Evolutionary conservation across 2,888 invertebrate species (phyloP), one percentile per base, ranked within the genome.

Genomic region (Leptopilina myrica): DNA sequence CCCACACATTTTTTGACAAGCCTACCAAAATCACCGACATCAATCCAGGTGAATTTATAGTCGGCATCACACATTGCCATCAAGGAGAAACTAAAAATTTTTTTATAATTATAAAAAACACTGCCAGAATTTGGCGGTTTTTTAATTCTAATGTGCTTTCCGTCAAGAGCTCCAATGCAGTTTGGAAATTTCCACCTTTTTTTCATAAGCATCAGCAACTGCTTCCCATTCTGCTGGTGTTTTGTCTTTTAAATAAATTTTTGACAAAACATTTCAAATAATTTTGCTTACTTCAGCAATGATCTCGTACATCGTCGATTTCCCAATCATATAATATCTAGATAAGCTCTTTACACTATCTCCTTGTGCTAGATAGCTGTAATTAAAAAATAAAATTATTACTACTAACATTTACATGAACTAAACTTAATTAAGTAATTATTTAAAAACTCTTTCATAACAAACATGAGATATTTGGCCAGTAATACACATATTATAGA

Each of bases 91-190:
- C 83, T 83, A 66, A 76, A 83, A 75, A 76, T 79, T 20, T 78
- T n/a, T 79, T 76, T 85, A 65, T 85, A 85, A 80, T 85, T 85
- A 77, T 80, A 81, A 73, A 78, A 85, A 14, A 59, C 26, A 65
- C 82, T 78, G 7, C 83, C 84, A 64, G 80, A 78, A 40, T 82
- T 78, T 66, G 81, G 82, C n/a, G 86, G 86, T 49, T 76, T 77
- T 26, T 65, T 62, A 64, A 86, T 85, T 46, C 49, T 43, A n/a
- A 76, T 76, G 26, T 80, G 76, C 14, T 78, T 78, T 12, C 76
- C 76, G 69, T 80, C 80, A 2, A 78, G 43, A 12, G 78, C 78
- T 15, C 78, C 76, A 49, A 78, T 26, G 33, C 79, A 79, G 77
- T 85, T 79, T 7, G 82, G 79, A 66, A 85, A 79, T 77, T 84